Conservation (phyloP, 2,888 invertebrate genomes). For the Andrena bucephala region DNA sequence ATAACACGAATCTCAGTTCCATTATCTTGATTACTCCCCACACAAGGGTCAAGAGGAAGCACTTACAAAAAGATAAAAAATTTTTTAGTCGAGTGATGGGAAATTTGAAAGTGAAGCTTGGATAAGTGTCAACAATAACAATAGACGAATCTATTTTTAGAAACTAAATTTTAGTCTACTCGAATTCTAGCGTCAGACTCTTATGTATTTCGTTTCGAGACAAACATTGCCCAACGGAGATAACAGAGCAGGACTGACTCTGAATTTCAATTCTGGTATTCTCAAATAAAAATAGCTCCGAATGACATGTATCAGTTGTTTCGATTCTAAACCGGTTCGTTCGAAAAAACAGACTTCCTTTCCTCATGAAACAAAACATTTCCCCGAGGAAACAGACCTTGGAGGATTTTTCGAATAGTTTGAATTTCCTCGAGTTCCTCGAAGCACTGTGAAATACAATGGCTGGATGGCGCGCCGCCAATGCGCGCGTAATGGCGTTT, state of each 20-base stretch:
- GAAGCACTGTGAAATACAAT: background rate
- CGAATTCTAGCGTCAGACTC: no score
- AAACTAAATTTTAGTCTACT: no score
- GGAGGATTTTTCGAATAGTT: background rate
- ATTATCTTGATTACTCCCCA: no score
- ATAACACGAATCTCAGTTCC: no score
- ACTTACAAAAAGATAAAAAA: no score
- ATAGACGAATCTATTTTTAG: no score
- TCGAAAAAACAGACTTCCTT: background rate
- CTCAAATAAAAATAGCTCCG: slow-evolving; percentile 39
- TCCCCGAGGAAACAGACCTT: background rate
- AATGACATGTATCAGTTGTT: background rate
- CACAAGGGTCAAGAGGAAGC: no score
- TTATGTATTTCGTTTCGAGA: background rate
- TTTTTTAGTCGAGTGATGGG: no score
- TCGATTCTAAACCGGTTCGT: slow-evolving; percentile 2
- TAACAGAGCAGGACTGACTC: slow-evolving; percentile 13
- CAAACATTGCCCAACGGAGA: background rate
- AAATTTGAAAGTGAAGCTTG: no score
- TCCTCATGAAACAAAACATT: background rate
- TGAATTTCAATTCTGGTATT: background rate
- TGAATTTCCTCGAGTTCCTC: background rate
- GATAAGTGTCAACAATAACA: no score
- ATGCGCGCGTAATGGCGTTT: background rate
- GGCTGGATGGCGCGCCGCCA: background rate